These are phyloP conservation scores for Zaprionus camerounensis DNA, from an alignment of 1,140 invertebrate genomes.

Conservation along the genomic window DNA sequence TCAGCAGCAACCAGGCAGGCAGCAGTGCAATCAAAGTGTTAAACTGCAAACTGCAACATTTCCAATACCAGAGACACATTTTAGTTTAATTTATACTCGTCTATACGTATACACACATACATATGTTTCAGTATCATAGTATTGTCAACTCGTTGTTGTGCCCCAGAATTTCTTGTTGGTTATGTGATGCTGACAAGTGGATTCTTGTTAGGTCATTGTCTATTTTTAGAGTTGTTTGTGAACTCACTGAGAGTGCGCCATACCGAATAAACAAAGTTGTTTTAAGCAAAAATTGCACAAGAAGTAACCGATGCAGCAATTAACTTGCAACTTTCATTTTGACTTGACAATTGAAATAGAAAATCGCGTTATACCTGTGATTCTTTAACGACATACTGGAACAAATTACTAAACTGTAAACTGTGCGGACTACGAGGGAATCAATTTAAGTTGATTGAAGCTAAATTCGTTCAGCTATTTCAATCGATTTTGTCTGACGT, in stretches of 20 bases:
- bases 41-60: slow-evolving; percentile 2
- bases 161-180: slow-evolving; percentile 60
- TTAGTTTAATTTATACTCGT: slow-evolving; percentile 44
- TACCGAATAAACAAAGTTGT: slow-evolving; percentile 66
- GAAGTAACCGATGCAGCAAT: background rate
- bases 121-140: slow-evolving; percentile 37
- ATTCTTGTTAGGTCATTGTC: slow-evolving; percentile 60
- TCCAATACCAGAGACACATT: slow-evolving; percentile 35
- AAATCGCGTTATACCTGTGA: background rate
- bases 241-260: slow-evolving; percentile 50
- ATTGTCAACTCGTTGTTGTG: slow-evolving; percentile 45
- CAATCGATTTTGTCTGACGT: slow-evolving; percentile 4
- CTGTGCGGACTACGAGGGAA: background rate
- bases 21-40: slow-evolving; percentile 27
- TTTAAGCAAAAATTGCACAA: slow-evolving; percentile 42
- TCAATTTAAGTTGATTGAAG: slow-evolving; percentile 34
- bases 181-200: slow-evolving; percentile 64
- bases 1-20: background rate
- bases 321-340: background rate
- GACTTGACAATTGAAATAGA: background rate
- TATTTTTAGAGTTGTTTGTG: slow-evolving; percentile 47
- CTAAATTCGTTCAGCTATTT: slow-evolving; percentile 24
- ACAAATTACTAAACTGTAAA: background rate
- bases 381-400: background rate
- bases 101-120: slow-evolving; percentile 19